Conservation (phyloP, 1,140 invertebrate genomes). For the Drosophila elegans region DNA sequence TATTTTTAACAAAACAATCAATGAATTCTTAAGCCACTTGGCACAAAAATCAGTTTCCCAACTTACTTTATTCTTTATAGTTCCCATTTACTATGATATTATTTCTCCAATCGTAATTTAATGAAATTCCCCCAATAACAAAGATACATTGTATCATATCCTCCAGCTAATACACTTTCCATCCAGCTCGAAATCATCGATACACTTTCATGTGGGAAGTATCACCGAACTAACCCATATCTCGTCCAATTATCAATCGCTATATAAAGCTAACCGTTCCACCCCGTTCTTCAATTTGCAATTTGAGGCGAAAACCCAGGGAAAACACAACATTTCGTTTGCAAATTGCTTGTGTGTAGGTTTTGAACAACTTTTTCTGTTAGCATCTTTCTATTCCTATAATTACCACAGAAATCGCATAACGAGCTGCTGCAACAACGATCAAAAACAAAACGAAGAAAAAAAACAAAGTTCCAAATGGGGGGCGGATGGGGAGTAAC, state of each 20-base stretch:
- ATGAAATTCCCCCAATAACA: not conserved
- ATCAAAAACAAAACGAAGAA: not conserved
- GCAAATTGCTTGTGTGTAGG: conserved; percentile 60
- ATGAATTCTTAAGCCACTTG: not conserved
- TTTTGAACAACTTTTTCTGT: conserved; percentile 32
- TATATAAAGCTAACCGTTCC: conserved; percentile 6
- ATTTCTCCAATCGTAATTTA: not conserved
- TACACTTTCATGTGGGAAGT: conserved; percentile 6
- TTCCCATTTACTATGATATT: too few relatives aligned
- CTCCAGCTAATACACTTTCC: not conserved
- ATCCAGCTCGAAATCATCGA: not conserved
- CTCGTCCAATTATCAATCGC: conserved; percentile 20
- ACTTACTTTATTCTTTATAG: too few relatives aligned
- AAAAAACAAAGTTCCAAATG: not conserved
- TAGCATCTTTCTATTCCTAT: conserved; percentile 51
- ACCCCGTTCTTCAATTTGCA: conserved; percentile 11
- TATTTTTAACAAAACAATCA: too few relatives aligned
- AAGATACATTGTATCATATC: not conserved
- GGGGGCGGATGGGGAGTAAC: conserved; percentile 5
- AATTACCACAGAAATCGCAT: conserved; percentile 59
- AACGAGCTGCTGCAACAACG: conserved; percentile 34
- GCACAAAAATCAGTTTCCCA: too few relatives aligned
- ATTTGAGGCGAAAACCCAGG: conserved; percentile 13
- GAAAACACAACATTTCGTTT: conserved; percentile 40
- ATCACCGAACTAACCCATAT: conserved; percentile 12